These are phyloP conservation scores for Cancer borealis DNA, from an alignment of 2,888 invertebrate species.

Conservation along the genomic window DNA sequence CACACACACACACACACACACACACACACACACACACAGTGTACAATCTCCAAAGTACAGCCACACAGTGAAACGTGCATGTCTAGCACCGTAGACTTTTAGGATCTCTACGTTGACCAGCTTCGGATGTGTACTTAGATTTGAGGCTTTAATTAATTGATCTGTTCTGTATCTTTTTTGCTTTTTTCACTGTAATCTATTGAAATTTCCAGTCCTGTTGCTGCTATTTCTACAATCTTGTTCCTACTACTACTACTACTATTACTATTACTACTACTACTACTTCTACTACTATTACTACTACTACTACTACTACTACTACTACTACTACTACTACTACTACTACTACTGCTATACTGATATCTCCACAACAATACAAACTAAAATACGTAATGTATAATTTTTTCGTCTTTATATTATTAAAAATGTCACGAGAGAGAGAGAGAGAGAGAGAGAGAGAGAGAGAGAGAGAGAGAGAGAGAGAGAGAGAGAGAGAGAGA, in stretches of 20 bases:
- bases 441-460: slow-evolving; percentile 5
- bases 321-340: slow-evolving; percentile 29
- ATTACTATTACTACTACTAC: too few species aligned
- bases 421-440: too few species aligned
- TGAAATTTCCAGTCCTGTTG: neutral
- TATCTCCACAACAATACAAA: too few species aligned
- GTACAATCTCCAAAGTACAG: neutral
- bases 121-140: too few species aligned
- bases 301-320: slow-evolving; percentile 40
- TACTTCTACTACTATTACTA: slow-evolving; percentile 22
- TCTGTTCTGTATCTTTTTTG: too few species aligned
- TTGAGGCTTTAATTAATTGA: too few species aligned
- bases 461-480: slow-evolving; percentile 20
- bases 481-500: slow-evolving; percentile 12
- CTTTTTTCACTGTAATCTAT: neutral
- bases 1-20: slow-evolving; percentile 20
- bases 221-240: neutral
- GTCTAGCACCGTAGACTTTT: neutral
- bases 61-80: slow-evolving; percentile 9
- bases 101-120: neutral
- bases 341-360: neutral
- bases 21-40: neutral
- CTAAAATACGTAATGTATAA: too few species aligned
- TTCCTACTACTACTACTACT: slow-evolving; percentile 12
- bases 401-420: too few species aligned